phyloP scores from a whole-genome alignment of 2,113 vertebrate genomes.

The Cephalopterus ornatus region DNA sequence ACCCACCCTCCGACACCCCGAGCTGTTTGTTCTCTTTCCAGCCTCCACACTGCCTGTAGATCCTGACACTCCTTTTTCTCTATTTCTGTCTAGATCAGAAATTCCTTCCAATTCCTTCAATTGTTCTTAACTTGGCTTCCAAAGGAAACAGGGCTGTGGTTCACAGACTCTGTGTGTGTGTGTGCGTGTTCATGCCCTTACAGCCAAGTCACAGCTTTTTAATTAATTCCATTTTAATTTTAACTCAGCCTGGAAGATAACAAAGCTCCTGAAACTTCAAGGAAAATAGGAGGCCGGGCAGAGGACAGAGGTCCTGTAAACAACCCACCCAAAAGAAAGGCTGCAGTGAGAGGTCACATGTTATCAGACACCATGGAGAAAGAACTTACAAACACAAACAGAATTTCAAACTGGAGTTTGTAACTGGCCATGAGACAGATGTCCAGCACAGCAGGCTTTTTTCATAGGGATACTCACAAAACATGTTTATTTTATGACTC shows the following conservation, averaged over 20 bases:
- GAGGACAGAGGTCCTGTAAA: slow-evolving; percentile 8
- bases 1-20: background rate
- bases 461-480: background rate
- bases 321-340: background rate
- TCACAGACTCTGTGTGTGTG: background rate
- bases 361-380: background rate
- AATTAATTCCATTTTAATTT: background rate
- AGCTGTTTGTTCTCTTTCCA: background rate
- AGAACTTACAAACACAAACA: background rate
- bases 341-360: background rate
- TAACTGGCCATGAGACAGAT: background rate
- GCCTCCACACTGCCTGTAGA: background rate
- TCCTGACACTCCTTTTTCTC: background rate
- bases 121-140: slow-evolving; percentile 3
- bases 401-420: background rate
- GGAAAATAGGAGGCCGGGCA: background rate
- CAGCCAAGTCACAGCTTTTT: background rate
- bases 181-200: fast-evolving
- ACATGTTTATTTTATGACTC: background rate
- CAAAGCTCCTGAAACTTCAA: background rate
- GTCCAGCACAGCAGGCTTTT: background rate
- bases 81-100: slow-evolving; percentile 28
- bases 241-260: background rate
- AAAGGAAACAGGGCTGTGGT: background rate
- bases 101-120: slow-evolving; percentile 48